Conservation (phyloP, 2,113 vertebrate genomes). For the Gallinago jamesoni region DNA sequence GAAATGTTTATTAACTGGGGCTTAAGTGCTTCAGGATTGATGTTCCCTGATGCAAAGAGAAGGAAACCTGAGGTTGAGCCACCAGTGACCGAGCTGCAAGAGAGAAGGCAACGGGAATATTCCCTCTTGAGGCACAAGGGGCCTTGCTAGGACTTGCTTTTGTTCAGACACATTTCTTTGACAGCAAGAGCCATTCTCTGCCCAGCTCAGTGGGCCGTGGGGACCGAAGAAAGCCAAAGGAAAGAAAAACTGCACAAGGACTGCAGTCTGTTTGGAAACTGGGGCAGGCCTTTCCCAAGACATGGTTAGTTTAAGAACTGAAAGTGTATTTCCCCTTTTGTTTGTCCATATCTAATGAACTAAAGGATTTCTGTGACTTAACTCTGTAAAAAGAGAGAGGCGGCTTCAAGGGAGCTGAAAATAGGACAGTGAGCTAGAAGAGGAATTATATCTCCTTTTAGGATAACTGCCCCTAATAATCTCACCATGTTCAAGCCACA, state of each 20-base stretch:
- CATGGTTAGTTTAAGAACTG: not conserved
- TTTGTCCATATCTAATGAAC: constrained; percentile 1
- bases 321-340: not conserved
- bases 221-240: not conserved
- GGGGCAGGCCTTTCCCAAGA: not conserved
- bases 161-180: not conserved
- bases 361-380: not conserved
- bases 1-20: not conserved
- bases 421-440: not conserved
- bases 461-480: not conserved
- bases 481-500: not conserved
- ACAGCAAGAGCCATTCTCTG: not conserved
- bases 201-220: not conserved
- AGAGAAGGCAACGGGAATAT: not conserved
- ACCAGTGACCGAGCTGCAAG: not conserved
- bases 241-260: not conserved
- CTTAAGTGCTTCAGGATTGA: not conserved
- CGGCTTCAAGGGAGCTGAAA: not conserved
- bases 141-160: not conserved
- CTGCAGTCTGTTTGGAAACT: not conserved
- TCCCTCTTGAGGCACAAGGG: not conserved
- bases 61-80: not conserved
- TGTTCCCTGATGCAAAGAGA: not conserved
- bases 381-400: not conserved
- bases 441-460: not conserved